phyloP scores from a whole-genome alignment of 2,888 invertebrate species.

The Carpatolechia fugitivella region DNA sequence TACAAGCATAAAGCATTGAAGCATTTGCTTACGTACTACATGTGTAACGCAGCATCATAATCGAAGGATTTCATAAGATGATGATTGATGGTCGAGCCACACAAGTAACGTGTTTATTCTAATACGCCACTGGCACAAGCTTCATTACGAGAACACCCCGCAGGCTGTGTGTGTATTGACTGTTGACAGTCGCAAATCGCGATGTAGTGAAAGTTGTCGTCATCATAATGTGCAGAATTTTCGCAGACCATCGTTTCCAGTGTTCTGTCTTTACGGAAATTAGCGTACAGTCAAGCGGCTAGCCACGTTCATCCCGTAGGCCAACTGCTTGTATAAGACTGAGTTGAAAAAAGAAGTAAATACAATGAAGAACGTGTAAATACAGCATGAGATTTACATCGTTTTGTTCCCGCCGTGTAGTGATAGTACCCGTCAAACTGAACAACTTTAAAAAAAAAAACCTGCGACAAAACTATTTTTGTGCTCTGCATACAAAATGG shows the following conservation, averaged over 20 bases:
- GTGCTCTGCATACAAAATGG: too few species aligned
- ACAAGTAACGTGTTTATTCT: conserved; percentile 1
- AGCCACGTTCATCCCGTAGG: background rate
- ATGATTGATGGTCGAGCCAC: conserved; percentile 2
- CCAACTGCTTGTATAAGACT: too few species aligned
- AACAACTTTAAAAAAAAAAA: too few species aligned
- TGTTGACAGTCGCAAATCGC: background rate
- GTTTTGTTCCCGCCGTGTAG: too few species aligned
- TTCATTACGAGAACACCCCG: background rate
- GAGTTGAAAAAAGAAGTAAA: too few species aligned
- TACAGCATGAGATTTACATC: too few species aligned
- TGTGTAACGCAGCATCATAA: conserved; percentile 2
- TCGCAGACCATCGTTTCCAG: conserved; percentile 42
- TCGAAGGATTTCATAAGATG: background rate
- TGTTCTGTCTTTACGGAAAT: conserved; percentile 27
- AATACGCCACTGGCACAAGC: background rate
- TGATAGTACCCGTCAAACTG: too few species aligned
- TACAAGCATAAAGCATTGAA: too few species aligned
- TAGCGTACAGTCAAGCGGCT: conserved; percentile 22
- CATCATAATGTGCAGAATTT: conserved; percentile 48
- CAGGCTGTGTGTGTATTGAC: background rate
- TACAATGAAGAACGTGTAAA: too few species aligned
- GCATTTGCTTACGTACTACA: background rate
- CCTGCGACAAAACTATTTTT: too few species aligned
- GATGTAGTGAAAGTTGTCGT: conserved; percentile 53